Base-by-base conservation (phyloP, 2,113 vertebrate species). In the Lagopus muta region DNA sequence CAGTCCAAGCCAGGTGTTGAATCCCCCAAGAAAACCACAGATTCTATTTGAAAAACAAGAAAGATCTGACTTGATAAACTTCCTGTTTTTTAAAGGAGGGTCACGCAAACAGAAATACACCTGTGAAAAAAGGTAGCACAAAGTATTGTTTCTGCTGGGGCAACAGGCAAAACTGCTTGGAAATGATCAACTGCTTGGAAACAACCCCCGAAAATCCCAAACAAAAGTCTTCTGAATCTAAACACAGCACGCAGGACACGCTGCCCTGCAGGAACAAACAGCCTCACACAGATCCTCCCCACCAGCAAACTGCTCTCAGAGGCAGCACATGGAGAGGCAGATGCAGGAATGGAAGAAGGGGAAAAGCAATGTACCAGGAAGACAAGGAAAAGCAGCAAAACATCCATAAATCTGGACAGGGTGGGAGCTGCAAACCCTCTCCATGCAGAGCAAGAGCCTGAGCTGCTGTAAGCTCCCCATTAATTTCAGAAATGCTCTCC, bases 311-410 rank as follows among this genome's bases (percentile, higher is more conserved):
- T 58, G 57, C 74, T 43, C 48, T 15, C 66, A 76, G 62, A 61
- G 71, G 48, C 87, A 89, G 55, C 72, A 78, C 38, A 71, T 2
- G 38, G 34, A 86, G 55, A 85, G 34, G n/a, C 21, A 70, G 84
- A 61, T 4, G 54, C 4, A 71, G 70, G 54, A 84, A 72, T 19
- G 36, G 40, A 90, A 81, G 43, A 79, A 78, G 66, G 58, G 34
- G 62, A 64, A 61, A 81, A 66, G 13, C 84, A 75, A 90, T 9
- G 12, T 19, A 64, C 24, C 5, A 6, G 32, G 12, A 82, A 90
- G 40, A 48, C 43, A 82, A 89, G 72, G 34, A 88, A 74, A 88
- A 92, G 67, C 52, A 62, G 87, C 58, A 65, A 90, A 87, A 93
- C 4, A 62, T 76, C 73, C 42, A 69, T 38, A 42, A 19, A 25